Percentiles rank a stretch among this genome's conserved stretches.
Conservation (phyloP, 30 jellyfish, hydroid and myxozoan genomes). For the Calvadosia cruxmelitensis region DNA sequence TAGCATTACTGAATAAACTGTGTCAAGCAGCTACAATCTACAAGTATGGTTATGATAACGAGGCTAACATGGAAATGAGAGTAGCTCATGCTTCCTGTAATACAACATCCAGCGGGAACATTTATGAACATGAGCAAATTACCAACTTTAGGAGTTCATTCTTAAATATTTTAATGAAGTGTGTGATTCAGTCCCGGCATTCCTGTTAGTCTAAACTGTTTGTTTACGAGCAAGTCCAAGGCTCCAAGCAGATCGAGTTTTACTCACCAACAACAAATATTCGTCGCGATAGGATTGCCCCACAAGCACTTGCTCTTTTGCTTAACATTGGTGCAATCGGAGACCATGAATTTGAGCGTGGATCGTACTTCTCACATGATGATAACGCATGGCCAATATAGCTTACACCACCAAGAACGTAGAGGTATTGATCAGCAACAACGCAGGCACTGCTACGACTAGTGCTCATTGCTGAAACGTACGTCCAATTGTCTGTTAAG, state of each 20-base stretch:
- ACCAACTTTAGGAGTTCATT: too few species aligned
- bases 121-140: too few species aligned
- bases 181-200: too few species aligned
- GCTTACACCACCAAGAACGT: slow-evolving; percentile 98
- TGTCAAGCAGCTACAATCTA: too few species aligned
- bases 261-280: slow-evolving; percentile 80
- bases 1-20: too few species aligned
- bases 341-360: slow-evolving; percentile 81
- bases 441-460: slow-evolving; percentile 97
- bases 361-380: slow-evolving; percentile 77
- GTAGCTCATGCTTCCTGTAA: too few species aligned
- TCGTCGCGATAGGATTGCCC: slow-evolving; percentile 79
- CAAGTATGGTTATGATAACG: too few species aligned
- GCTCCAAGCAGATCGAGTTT: neutral
- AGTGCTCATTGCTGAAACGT: slow-evolving; percentile 90
- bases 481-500: slow-evolving; percentile 89
- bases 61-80: too few species aligned
- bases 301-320: slow-evolving; percentile 98
- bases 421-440: slow-evolving; percentile 60
- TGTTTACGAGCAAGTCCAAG: too few species aligned
- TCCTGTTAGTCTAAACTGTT: too few species aligned
- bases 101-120: too few species aligned
- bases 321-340: slow-evolving; percentile 71
- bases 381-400: slow-evolving; percentile 82
- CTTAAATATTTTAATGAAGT: too few species aligned